A percentile compares a stretch with the other conserved stretches of the same genome.
These are phyloP conservation scores for Monochamus saltuarius DNA, from an alignment of 1,140 invertebrate genomes.

Conservation along the genomic window DNA sequence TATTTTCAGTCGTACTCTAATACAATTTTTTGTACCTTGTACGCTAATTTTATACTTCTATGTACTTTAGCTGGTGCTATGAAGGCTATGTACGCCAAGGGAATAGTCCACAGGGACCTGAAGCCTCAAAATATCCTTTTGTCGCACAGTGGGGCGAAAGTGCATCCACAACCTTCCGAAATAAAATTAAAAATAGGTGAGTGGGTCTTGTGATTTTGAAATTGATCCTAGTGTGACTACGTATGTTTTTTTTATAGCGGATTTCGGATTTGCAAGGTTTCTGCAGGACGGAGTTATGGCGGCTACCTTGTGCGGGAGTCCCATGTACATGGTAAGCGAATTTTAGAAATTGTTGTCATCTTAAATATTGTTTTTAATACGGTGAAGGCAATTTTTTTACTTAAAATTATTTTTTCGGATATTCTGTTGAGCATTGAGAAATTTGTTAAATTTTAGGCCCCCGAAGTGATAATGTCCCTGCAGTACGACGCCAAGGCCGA, in stretches of 20 bases:
- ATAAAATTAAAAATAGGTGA: constrained; percentile 94
- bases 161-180: constrained; percentile 84
- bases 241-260: constrained; percentile 68
- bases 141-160: constrained; percentile 73
- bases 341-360: no score
- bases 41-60: no score
- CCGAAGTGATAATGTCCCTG: constrained; percentile 99
- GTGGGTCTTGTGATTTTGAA: constrained; percentile 15
- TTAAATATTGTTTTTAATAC: no score
- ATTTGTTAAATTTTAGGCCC: constrained; percentile 85
- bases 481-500: constrained; percentile 99
- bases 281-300: constrained; percentile 99
- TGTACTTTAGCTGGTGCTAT: constrained; percentile 81
- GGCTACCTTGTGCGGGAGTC: constrained; percentile 97
- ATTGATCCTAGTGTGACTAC: neutral
- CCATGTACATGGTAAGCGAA: constrained; percentile 98
- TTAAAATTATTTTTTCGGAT: no score
- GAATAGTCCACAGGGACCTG: constrained; percentile 97
- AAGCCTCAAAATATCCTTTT: constrained; percentile 97
- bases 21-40: no score
- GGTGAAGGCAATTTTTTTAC: no score
- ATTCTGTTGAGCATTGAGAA: no score
- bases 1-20: no score
- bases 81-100: constrained; percentile 93
- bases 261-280: constrained; percentile 99